Evolutionary conservation across 2,797 vertebrate species (phyloP).

Genomic region (Acanthiza pusilla): DNA sequence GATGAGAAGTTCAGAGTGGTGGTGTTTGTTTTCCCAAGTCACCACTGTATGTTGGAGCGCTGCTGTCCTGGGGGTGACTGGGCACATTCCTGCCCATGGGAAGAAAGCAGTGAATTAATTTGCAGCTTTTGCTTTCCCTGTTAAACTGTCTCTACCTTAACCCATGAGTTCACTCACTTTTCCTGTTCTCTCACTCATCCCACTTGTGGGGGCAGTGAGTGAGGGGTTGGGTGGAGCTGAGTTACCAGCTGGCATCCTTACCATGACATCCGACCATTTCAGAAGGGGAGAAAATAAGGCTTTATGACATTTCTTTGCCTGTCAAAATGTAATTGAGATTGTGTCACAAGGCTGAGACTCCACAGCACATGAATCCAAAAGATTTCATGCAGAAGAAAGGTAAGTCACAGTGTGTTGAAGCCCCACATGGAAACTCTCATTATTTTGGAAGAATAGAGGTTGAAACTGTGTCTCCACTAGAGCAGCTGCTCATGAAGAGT

Average conservation of each 20-base stretch:
- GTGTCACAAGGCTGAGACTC: not conserved
- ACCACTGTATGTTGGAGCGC: not conserved
- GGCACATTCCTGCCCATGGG: not conserved
- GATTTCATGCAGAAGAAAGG: not conserved
- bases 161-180: not conserved
- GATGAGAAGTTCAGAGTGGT: not conserved
- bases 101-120: not conserved
- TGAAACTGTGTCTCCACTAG: not conserved
- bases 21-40: not conserved
- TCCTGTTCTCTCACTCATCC: not conserved
- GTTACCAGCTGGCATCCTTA: not conserved
- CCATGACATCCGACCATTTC: not conserved
- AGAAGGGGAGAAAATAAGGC: not conserved
- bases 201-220: not conserved
- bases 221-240: not conserved
- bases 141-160: not conserved
- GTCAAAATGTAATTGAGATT: not conserved
- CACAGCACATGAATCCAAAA: not conserved
- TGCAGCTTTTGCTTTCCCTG: not conserved
- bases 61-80: not conserved
- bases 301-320: not conserved
- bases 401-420: not conserved
- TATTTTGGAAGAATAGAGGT: not conserved
- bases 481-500: not conserved
- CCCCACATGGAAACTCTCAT: not conserved